phyloP scores from a whole-genome alignment of 2,888 invertebrate genomes.

The Rotaria magnacalcarata region DNA sequence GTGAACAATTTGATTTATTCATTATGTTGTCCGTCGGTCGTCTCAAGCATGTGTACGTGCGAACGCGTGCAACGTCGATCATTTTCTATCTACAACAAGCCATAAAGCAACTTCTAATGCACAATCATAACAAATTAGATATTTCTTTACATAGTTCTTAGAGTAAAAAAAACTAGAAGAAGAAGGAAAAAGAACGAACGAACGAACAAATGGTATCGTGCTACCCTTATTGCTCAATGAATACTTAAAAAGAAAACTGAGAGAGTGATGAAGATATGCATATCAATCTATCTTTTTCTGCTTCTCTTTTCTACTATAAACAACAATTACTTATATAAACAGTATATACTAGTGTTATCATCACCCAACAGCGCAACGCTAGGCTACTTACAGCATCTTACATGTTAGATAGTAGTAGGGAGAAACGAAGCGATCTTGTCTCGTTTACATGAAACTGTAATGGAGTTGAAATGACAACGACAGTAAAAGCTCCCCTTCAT shows the following conservation, averaged over 20 bases:
- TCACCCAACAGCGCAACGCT: background rate
- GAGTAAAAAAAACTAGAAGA: background rate
- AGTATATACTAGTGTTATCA: background rate
- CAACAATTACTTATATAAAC: conserved; percentile 25
- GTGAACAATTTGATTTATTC: conserved; percentile 31
- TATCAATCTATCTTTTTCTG: background rate
- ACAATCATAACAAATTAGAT: conserved; percentile 28
- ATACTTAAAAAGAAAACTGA: background rate
- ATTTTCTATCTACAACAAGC: background rate
- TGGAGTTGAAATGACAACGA: conserved; percentile 22
- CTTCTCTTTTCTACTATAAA: background rate
- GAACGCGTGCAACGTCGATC: background rate
- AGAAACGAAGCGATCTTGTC: background rate
- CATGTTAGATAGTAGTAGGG: background rate
- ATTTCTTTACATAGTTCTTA: conserved; percentile 2
- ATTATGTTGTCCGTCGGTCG: conserved; percentile 12
- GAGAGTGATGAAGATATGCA: background rate
- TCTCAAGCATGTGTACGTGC: conserved; percentile 25
- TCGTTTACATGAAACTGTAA: conserved; percentile 23
- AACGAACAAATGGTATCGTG: background rate
- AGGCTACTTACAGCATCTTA: background rate
- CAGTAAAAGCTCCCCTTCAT: background rate
- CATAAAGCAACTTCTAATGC: conserved; percentile 16
- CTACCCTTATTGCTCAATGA: conserved; percentile 14
- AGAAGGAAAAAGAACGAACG: background rate